Evolutionary conservation across 2,113 vertebrate genomes (phyloP).

Genomic region (Mungos mungo): DNA sequence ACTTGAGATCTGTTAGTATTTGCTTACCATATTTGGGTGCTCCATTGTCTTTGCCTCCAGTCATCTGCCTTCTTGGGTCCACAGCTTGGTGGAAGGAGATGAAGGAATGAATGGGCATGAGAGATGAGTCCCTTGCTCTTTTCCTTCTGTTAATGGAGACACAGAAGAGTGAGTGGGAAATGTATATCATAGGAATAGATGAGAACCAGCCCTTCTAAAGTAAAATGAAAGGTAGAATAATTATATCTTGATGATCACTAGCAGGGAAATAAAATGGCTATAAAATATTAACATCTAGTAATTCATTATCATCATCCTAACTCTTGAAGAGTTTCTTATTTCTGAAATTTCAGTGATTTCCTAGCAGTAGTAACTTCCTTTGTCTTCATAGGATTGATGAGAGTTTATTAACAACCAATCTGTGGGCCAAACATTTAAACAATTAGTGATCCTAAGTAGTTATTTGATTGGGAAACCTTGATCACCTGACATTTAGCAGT

Average conservation of each 20-base stretch:
- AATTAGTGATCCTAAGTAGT: neutral
- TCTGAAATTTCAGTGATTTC: constrained; percentile 34
- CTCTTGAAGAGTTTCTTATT: neutral
- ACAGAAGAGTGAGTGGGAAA: neutral
- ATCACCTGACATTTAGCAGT: neutral
- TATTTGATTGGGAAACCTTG: neutral
- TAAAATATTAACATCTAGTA: neutral
- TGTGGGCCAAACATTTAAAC: neutral
- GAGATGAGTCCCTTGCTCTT: neutral
- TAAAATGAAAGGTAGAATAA: neutral
- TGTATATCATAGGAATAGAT: neutral
- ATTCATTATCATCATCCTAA: neutral
- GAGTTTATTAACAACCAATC: neutral
- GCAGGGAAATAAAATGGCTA: neutral
- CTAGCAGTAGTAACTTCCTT: neutral
- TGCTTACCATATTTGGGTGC: neutral
- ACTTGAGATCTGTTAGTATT: neutral
- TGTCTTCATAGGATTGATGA: neutral
- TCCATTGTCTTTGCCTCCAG: neutral
- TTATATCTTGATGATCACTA: neutral
- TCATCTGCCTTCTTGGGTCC: neutral
- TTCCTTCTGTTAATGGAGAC: neutral
- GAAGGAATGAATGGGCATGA: neutral
- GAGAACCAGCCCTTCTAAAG: neutral
- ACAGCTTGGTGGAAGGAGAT: neutral